Evolutionary conservation across 1,140 invertebrate species (phyloP), one percentile per base, ranked within the genome.

Genomic region (Monochamus saltuarius): DNA sequence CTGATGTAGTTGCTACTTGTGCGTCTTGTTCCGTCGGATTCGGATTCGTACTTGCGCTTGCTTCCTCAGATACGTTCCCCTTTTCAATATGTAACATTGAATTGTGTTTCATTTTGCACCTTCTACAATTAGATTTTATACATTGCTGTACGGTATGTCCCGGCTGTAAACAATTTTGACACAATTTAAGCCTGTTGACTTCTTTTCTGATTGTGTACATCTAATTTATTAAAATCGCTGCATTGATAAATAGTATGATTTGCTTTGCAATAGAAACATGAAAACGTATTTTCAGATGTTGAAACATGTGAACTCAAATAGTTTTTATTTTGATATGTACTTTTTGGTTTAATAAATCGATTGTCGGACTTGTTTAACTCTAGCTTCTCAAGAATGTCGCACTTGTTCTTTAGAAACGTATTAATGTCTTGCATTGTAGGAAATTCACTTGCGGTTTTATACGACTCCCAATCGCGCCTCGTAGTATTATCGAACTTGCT

Each of bases 351-450:
- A 7, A 2, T 6, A 6, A 29, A 29, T 3, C 22, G 22, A 29
- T 29, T 29, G 22, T 29, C 22, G 6, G 22, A 29, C 49, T 58
- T 50, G 13, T 36, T 14, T 8, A 34, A 29, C 29, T 36, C 13
- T 8, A 50, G n/a, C 36, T 42, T 49, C 49, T 58, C 43, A 34
- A 58, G 22, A 10, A 50, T 17, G 11, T 45, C n/a, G 38, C 56
- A 58, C 14, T 37, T 42, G 10, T 47, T 14, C 10, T 39, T 50
- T 8, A 58, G 17, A 29, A 58, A 58, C 34, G 35, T 47, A 7
- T 45, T 17, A 10, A 58, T 19, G 29, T 58, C 56, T 7, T 49
- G 4, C 56, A 58, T 16, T 35, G 17, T 49, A 16, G 45, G 42
- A 11, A 58, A 45, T 14, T 47, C 42, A 50, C 9, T 9, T 13